Conservation (phyloP, 2,888 invertebrate species). For the Portevinia maculata region DNA sequence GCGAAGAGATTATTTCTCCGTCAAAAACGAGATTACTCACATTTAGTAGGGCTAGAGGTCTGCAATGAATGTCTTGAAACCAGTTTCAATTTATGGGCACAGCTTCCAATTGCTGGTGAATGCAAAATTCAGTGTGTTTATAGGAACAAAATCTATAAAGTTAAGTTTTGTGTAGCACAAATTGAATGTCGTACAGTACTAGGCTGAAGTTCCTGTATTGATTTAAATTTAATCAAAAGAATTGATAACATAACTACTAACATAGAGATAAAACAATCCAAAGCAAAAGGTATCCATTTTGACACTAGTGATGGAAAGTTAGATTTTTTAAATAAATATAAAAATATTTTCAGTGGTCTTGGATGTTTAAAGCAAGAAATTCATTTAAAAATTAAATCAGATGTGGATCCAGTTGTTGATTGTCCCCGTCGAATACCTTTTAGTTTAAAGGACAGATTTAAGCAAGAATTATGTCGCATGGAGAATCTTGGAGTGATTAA, state of each 20-base stretch:
- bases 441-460: not conserved
- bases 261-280: not conserved
- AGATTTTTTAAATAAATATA: slow-evolving; percentile 7
- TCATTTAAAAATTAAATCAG: slow-evolving; percentile 30
- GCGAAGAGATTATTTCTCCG: not conserved
- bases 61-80: no score
- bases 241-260: slow-evolving; percentile 7
- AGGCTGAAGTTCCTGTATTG: slow-evolving; percentile 17
- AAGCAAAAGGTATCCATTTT: slow-evolving; percentile 16
- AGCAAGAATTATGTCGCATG: no score
- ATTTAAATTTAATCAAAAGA: slow-evolving; percentile 35
- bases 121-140: no score
- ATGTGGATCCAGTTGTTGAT: slow-evolving; percentile 22
- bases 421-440: no score
- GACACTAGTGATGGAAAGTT: slow-evolving; percentile 1
- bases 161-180: slow-evolving; percentile 26
- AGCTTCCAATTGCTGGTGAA: no score
- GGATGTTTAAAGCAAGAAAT: slow-evolving; percentile 30
- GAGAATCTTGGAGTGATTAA: no score
- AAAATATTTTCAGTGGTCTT: slow-evolving; percentile 33
- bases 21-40: slow-evolving; percentile 22
- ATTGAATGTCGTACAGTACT: slow-evolving; percentile 17
- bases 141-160: no score
- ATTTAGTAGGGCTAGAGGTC: no score
- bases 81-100: no score